phyloP scores from a whole-genome alignment of 1,140 invertebrate genomes.

The Sarcophaga peregrina region DNA sequence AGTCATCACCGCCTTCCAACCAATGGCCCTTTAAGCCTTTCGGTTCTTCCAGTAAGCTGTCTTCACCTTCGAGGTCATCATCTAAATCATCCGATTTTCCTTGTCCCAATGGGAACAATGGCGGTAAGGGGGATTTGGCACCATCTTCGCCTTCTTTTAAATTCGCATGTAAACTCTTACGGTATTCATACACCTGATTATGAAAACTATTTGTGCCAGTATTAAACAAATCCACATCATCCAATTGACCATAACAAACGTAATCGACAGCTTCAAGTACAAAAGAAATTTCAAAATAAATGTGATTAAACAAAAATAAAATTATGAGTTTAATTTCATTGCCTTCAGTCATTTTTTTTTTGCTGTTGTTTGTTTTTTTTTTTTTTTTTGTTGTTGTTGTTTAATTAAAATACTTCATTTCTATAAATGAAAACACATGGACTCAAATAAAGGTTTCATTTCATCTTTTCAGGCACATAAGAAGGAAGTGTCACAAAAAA shows the following conservation, averaged over 20 bases:
- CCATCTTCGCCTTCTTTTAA: constrained; percentile 59
- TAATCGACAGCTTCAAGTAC: constrained; percentile 57
- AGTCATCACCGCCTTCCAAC: constrained; percentile 14
- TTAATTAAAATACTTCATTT: not conserved
- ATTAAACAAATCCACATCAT: constrained; percentile 62
- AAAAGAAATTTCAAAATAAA: not conserved
- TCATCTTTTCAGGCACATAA: too few species aligned
- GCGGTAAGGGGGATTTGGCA: constrained; percentile 55
- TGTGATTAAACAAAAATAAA: constrained; percentile 47
- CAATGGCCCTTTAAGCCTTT: constrained; percentile 32
- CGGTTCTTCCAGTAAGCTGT: constrained; percentile 44
- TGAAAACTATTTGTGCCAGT: constrained; percentile 61
- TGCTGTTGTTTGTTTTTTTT: too few species aligned
- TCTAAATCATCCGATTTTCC: constrained; percentile 48
- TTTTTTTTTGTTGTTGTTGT: not conserved
- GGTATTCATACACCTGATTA: constrained; percentile 62
- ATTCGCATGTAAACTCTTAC: constrained; percentile 61
- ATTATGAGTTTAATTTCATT: constrained; percentile 61
- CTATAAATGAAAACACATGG: constrained; percentile 55
- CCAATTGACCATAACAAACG: constrained; percentile 61
- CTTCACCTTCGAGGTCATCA: constrained; percentile 57
- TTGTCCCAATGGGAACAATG: constrained; percentile 53
- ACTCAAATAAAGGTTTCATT: constrained; percentile 48
- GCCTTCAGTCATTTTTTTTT: constrained; percentile 60
- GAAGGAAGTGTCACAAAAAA: too few species aligned